Evolutionary conservation across 1,140 invertebrate species (phyloP), one percentile per base, ranked within the genome.

Genomic region (Drosophila kurseongensis): DNA sequence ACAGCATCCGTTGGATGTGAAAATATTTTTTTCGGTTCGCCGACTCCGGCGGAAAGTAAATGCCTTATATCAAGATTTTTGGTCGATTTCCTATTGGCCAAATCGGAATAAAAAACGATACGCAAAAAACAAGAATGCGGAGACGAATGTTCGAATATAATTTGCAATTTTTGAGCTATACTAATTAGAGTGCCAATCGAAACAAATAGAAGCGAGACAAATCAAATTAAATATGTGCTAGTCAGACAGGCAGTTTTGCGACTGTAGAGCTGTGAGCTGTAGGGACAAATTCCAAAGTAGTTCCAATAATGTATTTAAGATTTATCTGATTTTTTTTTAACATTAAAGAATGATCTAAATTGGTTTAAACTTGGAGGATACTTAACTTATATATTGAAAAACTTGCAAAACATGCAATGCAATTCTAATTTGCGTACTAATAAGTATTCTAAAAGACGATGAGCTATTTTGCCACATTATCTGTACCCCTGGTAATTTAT

Each of bases 1-100:
- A 71, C 66, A 71, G 51, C 65, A 67, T 69, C 66, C 77, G 61
- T 55, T 72, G 69, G 63, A 63, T 80, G 51, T 58, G 69, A 55
- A 52, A 68, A 67, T 38, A 18, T 42, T 66, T 63, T 58, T 47
- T 14, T 47, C n/a, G 55, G 12, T 40, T n/a, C 13, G 23, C 16
- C 16, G 9, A 50, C 61, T 18, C n/a, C 10, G 41, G 55, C 23
- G 7, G 12, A 40, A 50, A 13, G 36, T 45, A 23, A 63, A 45
- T 29, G 9, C 54, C 18, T 47, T 29, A 18, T 40, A 36, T 16
- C 35, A 8, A 32, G 52, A 47, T 47, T 7, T 69, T 12, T 58
- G 44, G n/a, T 6, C 18, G 51, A 69, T 71, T 71, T 71, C 4
- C 23, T 9, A 57, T 71, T 71, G 51, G 67, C 32, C 23, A 65